A percentile compares a stretch with the other conserved stretches of the same genome.
Conservation (phyloP, 2,797 vertebrate species). For the Miichthys miiuy region DNA sequence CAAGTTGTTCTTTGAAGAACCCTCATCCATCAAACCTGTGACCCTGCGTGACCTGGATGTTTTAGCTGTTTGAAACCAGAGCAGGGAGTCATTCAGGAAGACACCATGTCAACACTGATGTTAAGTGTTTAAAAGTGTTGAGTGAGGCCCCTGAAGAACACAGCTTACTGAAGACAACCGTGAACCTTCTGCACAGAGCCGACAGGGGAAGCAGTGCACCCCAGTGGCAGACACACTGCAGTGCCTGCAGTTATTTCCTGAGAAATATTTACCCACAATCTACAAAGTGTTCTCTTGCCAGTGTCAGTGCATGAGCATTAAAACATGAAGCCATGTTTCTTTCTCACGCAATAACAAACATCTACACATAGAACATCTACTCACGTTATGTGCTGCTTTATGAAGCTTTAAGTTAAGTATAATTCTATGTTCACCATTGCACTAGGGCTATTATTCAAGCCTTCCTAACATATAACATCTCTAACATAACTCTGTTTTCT, state of each 20-base stretch:
- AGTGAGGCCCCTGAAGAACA: not conserved
- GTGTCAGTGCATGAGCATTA: not conserved
- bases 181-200: not conserved
- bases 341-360: not conserved
- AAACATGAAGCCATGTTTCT: not conserved
- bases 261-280: not conserved
- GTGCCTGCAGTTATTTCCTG: slow-evolving; percentile 8
- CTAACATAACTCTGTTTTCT: no score
- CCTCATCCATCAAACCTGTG: not conserved
- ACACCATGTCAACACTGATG: slow-evolving; percentile 13
- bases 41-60: slow-evolving; percentile 13
- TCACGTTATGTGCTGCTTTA: not conserved
- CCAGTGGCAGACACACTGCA: slow-evolving; percentile 54
- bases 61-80: slow-evolving; percentile 44
- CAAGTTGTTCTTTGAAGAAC: not conserved
- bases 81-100: slow-evolving; percentile 13
- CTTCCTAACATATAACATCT: not conserved
- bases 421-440: not conserved
- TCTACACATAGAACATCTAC: not conserved
- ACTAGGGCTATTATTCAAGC: not conserved
- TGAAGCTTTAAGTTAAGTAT: not conserved
- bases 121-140: slow-evolving; percentile 11
- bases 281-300: not conserved
- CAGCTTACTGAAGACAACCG: no score
- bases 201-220: slow-evolving; percentile 54